A percentile compares a stretch with the other conserved stretches of the same genome.
These are phyloP conservation scores for Idaea straminata DNA, from an alignment of 2,888 invertebrate genomes.

Conservation along the genomic window DNA sequence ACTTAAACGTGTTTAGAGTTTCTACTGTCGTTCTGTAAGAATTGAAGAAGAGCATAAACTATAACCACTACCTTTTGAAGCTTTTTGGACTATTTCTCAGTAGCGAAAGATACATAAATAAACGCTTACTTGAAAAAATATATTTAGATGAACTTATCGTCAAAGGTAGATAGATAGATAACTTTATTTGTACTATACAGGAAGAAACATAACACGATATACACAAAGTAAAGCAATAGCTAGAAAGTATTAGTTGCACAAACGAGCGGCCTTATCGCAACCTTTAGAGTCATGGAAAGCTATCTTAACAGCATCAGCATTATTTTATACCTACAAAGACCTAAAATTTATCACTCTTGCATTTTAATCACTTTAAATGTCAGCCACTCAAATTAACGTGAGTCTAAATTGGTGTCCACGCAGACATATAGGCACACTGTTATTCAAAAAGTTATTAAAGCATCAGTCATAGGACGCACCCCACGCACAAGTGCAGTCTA, in stretches of 20 bases:
- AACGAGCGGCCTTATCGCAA: too few relatives aligned
- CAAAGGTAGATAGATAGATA: too few relatives aligned
- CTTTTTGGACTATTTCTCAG: background rate
- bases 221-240: too few relatives aligned
- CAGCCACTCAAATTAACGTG: background rate
- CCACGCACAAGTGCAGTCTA: conserved; percentile 74
- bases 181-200: too few relatives aligned
- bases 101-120: too few relatives aligned
- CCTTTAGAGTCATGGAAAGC: too few relatives aligned
- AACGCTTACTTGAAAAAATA: too few relatives aligned
- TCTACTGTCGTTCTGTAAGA: background rate
- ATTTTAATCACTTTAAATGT: background rate
- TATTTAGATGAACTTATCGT: too few relatives aligned
- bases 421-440: background rate
- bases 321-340: background rate
- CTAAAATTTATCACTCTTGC: background rate
- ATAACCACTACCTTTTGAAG: background rate
- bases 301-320: background rate
- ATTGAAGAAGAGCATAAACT: background rate
- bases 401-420: conserved; percentile 3
- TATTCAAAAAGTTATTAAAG: conserved; percentile 43
- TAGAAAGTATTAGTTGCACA: too few relatives aligned
- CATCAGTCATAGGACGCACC: conserved; percentile 54
- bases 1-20: background rate
- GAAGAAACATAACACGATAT: too few relatives aligned